Conservation (phyloP, 2,888 invertebrate species). For the Agrochola litura region DNA sequence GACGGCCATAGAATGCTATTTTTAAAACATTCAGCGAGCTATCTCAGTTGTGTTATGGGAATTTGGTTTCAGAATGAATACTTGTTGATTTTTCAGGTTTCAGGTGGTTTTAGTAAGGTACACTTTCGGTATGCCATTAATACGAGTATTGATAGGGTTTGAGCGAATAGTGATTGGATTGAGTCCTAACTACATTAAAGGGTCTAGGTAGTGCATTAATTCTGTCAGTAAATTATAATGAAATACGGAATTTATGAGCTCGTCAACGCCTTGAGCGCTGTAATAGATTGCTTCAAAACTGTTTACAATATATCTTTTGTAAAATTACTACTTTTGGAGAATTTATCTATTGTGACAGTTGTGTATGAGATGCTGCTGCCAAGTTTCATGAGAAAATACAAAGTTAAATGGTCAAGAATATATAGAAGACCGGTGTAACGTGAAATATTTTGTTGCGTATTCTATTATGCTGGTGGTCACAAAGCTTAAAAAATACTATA, state of each 20-base stretch:
- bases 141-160: not conserved
- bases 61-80: constrained; percentile 59
- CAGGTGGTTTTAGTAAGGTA: constrained; percentile 15
- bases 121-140: not conserved
- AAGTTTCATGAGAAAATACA: not conserved
- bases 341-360: not conserved
- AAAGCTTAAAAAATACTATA: not conserved
- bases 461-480: not conserved
- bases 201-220: not conserved
- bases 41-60: constrained; percentile 62
- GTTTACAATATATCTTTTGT: not conserved
- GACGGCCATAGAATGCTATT: constrained; percentile 65
- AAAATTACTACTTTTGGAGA: not conserved
- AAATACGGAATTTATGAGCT: not conserved
- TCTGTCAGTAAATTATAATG: not conserved
- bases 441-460: not conserved
- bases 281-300: not conserved
- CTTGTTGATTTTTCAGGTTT: constrained; percentile 61
- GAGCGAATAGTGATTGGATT: not conserved
- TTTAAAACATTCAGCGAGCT: constrained; percentile 63
- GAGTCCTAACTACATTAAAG: not conserved
- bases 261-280: no score
- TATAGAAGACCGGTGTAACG: not conserved
- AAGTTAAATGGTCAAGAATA: not conserved
- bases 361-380: not conserved